Evolutionary conservation across 2,888 invertebrate genomes (phyloP).

Genomic region (Hyalella azteca): DNA sequence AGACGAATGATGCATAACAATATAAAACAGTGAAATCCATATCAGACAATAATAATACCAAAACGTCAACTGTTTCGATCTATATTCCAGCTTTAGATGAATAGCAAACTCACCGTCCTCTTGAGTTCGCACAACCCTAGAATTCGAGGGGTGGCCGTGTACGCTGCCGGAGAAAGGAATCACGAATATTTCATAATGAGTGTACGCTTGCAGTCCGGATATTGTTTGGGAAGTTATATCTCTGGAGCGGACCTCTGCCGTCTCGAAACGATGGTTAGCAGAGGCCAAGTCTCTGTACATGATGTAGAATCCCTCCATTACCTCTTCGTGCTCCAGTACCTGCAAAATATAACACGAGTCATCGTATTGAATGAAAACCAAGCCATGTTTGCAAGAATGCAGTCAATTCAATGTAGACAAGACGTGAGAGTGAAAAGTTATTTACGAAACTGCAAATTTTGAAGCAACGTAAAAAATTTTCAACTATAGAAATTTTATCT

Average conservation of each 20-base stretch:
- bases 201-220: slow-evolving; percentile 80
- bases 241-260: slow-evolving; percentile 69
- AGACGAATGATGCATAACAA: too few species aligned
- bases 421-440: too few species aligned
- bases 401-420: too few species aligned
- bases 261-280: slow-evolving; percentile 60
- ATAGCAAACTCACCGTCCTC: slow-evolving; percentile 80
- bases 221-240: slow-evolving; percentile 77
- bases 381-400: too few species aligned
- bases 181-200: slow-evolving; percentile 90
- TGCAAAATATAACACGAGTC: slow-evolving; percentile 57
- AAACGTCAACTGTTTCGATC: too few species aligned
- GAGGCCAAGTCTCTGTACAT: slow-evolving; percentile 72
- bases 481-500: too few species aligned
- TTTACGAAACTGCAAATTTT: too few species aligned
- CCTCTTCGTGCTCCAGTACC: slow-evolving; percentile 67
- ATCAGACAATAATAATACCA: too few species aligned
- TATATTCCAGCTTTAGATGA: too few species aligned
- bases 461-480: too few species aligned
- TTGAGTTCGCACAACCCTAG: slow-evolving; percentile 80
- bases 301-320: slow-evolving; percentile 75
- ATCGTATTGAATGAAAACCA: neutral
- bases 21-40: too few species aligned
- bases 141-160: slow-evolving; percentile 92
- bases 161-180: slow-evolving; percentile 86